Evolutionary conservation across 2,888 invertebrate genomes (phyloP), one percentile per base, ranked within the genome.

Genomic region (Parnassius glacialis): DNA sequence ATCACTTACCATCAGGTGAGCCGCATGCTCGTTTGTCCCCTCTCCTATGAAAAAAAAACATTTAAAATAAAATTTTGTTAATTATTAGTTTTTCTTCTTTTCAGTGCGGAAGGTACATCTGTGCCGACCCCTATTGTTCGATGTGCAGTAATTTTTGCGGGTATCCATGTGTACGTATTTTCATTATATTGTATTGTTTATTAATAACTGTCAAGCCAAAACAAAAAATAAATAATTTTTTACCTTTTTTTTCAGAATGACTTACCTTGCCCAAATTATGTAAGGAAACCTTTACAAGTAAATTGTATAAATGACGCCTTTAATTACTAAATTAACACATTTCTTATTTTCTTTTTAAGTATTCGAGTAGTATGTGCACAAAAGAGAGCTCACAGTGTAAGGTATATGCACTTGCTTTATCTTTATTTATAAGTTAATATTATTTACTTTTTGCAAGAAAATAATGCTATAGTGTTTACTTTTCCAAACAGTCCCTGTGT

Each of bases 61-160:
- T 34, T 34, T 7, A 34, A 7, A 34, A 34, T 34, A 5, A 34
- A 34, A 34, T 7, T 34, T 34, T 34, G 34, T 34, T 0, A 34
- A 9, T 20, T 52, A 10, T 20, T 16, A 41, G 66, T 7, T 41
- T 34, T 34, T 34, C 34, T 52, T 55, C 20, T 42, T 60, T 43
- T 20, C 43, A 60, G 60, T 60, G 60, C 11, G 53, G 60, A 10
- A 41, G 20, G 13, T 54, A 54, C 13, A 51, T 55, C 47, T 61
- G 57, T 47, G 16, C 42, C 9, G 56, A 61, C 42, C 61, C 61
- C 41, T 61, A 52, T 9, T 61, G 61, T 42, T 5, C 20, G 2
- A 47, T 41, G 13, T 61, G 61, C 13, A 48, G 13, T n/a, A 13
- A 13, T 13, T 12, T 13, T 2, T 58, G 58, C 58, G 52, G 52